phyloP scores from a whole-genome alignment of 1,140 invertebrate species.

The Nephila pilipes region DNA sequence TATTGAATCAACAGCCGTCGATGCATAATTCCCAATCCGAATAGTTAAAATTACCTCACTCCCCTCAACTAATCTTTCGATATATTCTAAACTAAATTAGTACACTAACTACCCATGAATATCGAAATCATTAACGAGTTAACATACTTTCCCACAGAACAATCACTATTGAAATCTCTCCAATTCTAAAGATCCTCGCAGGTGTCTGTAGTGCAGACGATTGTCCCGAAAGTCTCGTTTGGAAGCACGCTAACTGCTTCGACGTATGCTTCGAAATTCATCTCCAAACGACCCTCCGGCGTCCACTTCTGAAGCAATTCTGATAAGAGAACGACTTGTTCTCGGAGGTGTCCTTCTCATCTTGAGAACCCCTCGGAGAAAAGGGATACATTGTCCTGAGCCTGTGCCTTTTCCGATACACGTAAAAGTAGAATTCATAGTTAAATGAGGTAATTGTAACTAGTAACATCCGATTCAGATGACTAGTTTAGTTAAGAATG shows the following conservation, averaged over 20 bases:
- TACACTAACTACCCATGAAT: background rate
- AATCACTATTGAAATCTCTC: background rate
- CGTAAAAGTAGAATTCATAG: background rate
- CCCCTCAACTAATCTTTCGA: too few species aligned
- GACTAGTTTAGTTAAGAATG: background rate
- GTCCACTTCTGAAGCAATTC: conserved; percentile 2
- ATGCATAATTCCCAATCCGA: too few species aligned
- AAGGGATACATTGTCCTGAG: background rate
- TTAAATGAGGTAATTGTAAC: background rate
- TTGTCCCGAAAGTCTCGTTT: conserved; percentile 8
- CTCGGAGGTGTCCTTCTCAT: background rate
- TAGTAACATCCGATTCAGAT: background rate
- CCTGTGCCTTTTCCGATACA: background rate
- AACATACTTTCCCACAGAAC: background rate
- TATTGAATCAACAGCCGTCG: too few species aligned
- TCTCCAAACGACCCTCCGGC: background rate
- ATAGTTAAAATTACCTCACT: too few species aligned
- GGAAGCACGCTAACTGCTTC: background rate
- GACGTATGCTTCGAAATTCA: background rate
- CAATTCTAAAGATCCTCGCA: background rate
- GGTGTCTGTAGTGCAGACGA: background rate
- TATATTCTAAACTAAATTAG: too few species aligned
- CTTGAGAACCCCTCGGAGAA: background rate
- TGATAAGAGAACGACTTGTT: conserved; percentile 3
- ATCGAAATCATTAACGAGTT: background rate